Evolutionary conservation across 2,888 invertebrate species (phyloP).

Genomic region (Watsonalla cultraria): DNA sequence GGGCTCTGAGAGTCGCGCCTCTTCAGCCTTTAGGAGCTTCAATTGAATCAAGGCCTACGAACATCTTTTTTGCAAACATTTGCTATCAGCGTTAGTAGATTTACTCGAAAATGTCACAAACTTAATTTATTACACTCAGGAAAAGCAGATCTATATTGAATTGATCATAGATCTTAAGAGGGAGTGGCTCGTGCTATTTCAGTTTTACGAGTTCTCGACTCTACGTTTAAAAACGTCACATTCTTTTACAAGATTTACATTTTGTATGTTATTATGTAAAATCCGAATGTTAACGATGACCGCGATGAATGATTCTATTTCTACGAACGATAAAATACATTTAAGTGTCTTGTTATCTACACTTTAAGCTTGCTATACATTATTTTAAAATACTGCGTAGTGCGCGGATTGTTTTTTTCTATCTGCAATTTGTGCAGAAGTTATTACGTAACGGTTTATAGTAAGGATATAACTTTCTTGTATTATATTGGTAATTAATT

Average conservation of each 20-base stretch:
- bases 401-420: too few species aligned
- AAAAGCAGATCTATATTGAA: neutral
- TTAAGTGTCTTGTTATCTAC: neutral
- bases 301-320: neutral
- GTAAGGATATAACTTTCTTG: too few species aligned
- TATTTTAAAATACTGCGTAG: too few species aligned
- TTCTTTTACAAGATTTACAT: neutral
- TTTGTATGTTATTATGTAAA: neutral
- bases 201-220: neutral
- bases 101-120: neutral
- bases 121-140: neutral
- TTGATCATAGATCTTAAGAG: neutral
- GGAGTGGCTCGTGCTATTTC: neutral
- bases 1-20: too few species aligned
- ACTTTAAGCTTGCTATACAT: too few species aligned
- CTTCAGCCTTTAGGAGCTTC: neutral
- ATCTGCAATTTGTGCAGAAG: too few species aligned
- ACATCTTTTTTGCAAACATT: slow-evolving; percentile 23
- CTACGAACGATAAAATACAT: neutral
- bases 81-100: slow-evolving; percentile 1
- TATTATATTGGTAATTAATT: too few species aligned
- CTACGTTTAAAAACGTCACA: neutral
- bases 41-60: neutral
- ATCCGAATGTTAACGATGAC: neutral
- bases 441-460: too few species aligned